Evolutionary conservation across 2,113 vertebrate species (phyloP).

Genomic region (Hippocampus barbouri): DNA sequence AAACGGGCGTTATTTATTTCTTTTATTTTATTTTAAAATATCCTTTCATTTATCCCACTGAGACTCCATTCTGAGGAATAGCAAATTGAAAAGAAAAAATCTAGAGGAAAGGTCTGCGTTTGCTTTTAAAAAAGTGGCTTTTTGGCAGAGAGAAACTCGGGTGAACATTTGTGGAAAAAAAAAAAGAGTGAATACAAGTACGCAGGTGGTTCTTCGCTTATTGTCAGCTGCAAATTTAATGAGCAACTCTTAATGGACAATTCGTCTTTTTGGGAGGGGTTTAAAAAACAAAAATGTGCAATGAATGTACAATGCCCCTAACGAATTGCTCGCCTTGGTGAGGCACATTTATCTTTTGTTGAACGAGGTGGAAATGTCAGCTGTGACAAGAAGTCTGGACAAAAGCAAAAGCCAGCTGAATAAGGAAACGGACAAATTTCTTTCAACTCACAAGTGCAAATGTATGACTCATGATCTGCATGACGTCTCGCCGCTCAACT

Average conservation of each 20-base stretch:
- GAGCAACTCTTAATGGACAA: background rate
- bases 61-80: background rate
- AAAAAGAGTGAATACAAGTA: background rate
- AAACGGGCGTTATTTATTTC: conserved; percentile 6
- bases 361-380: too few species aligned
- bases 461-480: too few species aligned
- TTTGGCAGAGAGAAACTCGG: background rate
- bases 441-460: too few species aligned
- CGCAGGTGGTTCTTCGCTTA: background rate
- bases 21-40: background rate
- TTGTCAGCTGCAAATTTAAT: background rate
- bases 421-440: too few species aligned
- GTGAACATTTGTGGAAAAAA: background rate
- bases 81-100: background rate
- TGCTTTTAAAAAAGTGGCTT: background rate
- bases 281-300: too few species aligned
- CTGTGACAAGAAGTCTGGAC: too few species aligned
- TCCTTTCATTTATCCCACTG: conserved; percentile 14
- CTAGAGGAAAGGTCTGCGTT: background rate
- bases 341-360: too few species aligned
- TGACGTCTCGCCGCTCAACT: too few species aligned
- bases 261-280: background rate
- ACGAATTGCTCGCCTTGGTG: too few species aligned
- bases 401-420: too few species aligned
- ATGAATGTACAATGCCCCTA: too few species aligned